Evolutionary conservation across 2,888 invertebrate species (phyloP).

Genomic region (Diplolepis rosae): DNA sequence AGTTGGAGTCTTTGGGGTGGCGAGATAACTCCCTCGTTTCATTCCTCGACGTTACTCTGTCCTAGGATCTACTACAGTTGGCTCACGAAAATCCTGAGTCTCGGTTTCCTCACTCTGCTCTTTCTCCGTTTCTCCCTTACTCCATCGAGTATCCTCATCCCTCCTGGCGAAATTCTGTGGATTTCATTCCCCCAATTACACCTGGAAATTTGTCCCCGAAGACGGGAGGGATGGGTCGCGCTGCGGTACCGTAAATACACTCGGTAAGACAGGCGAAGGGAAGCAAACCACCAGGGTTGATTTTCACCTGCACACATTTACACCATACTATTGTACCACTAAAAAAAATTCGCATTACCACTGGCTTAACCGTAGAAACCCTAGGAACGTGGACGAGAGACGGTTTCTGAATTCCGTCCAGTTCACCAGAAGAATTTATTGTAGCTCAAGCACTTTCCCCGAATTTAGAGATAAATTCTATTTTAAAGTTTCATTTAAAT

Average conservation of each 20-base stretch:
- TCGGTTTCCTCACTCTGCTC: constrained; percentile 9
- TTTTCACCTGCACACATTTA: constrained; percentile 24
- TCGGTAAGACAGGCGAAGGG: constrained; percentile 52
- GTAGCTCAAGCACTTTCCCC: constrained; percentile 3
- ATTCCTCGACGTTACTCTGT: constrained; percentile 49
- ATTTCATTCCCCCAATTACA: constrained; percentile 70
- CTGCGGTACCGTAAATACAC: constrained; percentile 60
- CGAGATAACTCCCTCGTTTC: constrained; percentile 54
- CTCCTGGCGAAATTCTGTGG: constrained; percentile 60
- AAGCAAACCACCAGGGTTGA: constrained; percentile 37
- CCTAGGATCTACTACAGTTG: constrained; percentile 12
- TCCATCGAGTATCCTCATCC: constrained; percentile 9
- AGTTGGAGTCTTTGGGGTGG: constrained; percentile 61
- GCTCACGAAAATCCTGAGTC: constrained; percentile 13
- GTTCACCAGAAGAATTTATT: constrained; percentile 29
- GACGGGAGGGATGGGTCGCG: constrained; percentile 40
- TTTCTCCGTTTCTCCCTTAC: constrained; percentile 9
- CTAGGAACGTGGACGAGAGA: constrained; percentile 24
- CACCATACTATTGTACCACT: constrained; percentile 1
- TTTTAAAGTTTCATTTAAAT: background rate
- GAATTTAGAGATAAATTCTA: constrained; percentile 21
- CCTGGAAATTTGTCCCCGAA: constrained; percentile 62
- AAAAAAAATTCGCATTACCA: constrained; percentile 28
- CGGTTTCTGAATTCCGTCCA: constrained; percentile 28
- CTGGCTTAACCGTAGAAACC: constrained; percentile 29